Percentiles rank a stretch among this genome's conserved stretches.
These are phyloP conservation scores for Odocoileus virginianus DNA, from an alignment of 2,113 vertebrate species.

Conservation along the genomic window DNA sequence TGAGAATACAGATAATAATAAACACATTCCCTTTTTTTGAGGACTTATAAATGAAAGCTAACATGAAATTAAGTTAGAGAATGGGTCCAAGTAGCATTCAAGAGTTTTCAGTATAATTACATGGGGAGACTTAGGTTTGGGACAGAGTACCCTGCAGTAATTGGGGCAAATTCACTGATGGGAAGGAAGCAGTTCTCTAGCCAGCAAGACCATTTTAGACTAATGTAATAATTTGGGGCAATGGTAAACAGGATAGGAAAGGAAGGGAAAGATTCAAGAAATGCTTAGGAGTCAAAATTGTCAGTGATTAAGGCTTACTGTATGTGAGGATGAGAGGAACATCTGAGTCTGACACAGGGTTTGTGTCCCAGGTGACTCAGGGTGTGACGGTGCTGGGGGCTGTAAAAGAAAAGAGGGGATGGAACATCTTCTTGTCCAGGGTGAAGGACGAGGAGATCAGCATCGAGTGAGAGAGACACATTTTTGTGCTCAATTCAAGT, in stretches of 20 bases:
- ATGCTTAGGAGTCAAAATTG: neutral
- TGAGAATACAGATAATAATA: neutral
- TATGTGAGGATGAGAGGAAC: neutral
- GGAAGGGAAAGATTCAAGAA: neutral
- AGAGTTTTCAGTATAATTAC: neutral
- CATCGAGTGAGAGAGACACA: neutral
- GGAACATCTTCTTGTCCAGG: neutral
- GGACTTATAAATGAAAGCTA: neutral
- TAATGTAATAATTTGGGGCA: neutral
- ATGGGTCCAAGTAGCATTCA: neutral
- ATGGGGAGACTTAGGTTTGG: neutral
- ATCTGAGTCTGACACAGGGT: neutral
- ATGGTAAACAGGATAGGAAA: neutral
- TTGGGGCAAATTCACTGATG: neutral
- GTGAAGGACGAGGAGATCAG: neutral
- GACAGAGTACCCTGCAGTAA: neutral
- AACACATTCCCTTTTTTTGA: neutral
- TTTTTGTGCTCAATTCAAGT: neutral
- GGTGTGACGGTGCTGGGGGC: accelerated
- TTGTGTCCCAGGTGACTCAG: neutral
- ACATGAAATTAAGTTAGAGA: neutral
- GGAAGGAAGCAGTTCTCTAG: neutral
- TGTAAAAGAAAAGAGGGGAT: neutral
- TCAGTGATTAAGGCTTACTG: neutral
- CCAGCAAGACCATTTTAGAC: neutral